Evolutionary conservation across 1,140 invertebrate species (phyloP), one percentile per base, ranked within the genome.

Genomic region (Drosophila parabipectinata): DNA sequence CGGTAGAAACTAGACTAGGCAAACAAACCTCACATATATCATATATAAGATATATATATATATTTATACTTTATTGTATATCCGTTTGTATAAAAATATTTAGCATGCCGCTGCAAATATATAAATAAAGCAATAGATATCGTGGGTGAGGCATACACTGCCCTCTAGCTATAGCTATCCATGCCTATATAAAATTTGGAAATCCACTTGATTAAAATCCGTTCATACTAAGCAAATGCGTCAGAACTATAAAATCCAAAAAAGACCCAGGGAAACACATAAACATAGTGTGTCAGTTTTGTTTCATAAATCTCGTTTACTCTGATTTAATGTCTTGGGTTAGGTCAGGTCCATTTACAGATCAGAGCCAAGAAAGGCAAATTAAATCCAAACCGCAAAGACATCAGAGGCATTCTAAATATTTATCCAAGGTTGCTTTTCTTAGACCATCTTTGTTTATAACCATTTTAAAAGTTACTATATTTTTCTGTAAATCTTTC

Each of bases 161-260:
- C 39, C 12, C 14, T 14, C 21, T 21, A 21, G 21, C 21, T 21
- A 21, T 21, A 26, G 21, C 15, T 28, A 50, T 50, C 14, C 2
- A 5, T 30, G 24, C 21, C 3, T 30, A 18, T 39, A 30, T 54
- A 39, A 18, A 45, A 44, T 54, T 69, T 59, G 47, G 56, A 77
- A 72, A 77, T 47, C 63, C 56, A 71, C 50, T 63, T 59, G 66
- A 77, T 77, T 68, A n/a, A 66, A 39, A 54, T 30, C 21, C 26
- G 14, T 18, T 44, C 34, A 15, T 44, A 44, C 41, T 37, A 18
- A 10, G 18, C 21, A 15, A 59, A 57, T 61, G 61, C 63, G 63
- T 66, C 63, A 67, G 34, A 52, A 21, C 48, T 32, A 60, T 59
- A 72, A 71, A 72, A 53, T 32, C 47, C 12, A 10, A 60, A 44